These are phyloP conservation scores for Ophion ventricosus DNA, from an alignment of 2,888 invertebrate species.

Conservation along the genomic window DNA sequence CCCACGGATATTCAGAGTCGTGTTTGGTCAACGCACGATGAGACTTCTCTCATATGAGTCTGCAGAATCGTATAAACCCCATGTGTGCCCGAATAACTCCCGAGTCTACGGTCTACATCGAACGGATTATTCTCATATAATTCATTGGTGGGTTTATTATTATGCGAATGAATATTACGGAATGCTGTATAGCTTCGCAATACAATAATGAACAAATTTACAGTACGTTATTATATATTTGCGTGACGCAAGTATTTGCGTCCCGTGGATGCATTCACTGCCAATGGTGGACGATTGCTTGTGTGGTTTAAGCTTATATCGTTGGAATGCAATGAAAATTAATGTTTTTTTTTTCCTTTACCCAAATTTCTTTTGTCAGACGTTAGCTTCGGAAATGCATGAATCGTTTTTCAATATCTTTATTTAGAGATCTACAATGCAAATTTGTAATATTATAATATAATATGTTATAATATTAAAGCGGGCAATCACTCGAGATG, in stretches of 20 bases:
- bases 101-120: background rate
- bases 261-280: background rate
- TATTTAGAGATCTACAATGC: no score
- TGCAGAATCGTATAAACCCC: background rate
- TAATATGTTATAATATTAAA: no score
- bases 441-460: no score
- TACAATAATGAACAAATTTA: background rate
- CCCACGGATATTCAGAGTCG: background rate
- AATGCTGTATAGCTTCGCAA: background rate
- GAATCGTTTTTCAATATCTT: no score
- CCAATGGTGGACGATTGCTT: background rate
- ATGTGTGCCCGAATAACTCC: background rate
- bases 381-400: no score
- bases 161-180: background rate
- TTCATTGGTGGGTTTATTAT: background rate
- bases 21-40: background rate
- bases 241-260: background rate
- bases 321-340: background rate
- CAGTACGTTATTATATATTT: background rate
- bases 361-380: background rate
- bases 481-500: no score
- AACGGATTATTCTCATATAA: background rate
- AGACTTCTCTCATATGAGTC: background rate
- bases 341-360: background rate
- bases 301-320: background rate